These are phyloP conservation scores for Alviniconcha strummeri DNA, from an alignment of 2,888 invertebrate genomes.

Conservation along the genomic window DNA sequence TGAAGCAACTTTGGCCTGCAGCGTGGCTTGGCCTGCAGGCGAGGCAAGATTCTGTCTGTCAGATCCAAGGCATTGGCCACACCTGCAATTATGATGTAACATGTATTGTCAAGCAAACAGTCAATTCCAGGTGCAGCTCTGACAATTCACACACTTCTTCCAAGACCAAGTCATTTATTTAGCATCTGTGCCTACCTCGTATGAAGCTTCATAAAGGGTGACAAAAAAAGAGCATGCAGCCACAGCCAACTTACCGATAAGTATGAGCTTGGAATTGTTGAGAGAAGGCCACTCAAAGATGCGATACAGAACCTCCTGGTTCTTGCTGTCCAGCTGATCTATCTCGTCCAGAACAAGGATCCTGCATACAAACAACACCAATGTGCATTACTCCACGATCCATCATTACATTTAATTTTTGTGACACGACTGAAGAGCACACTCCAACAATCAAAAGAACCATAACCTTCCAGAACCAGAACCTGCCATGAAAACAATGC, in stretches of 20 bases:
- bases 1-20: conserved; percentile 81
- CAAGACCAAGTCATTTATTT: not conserved
- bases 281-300: conserved; percentile 94
- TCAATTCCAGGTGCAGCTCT: not conserved
- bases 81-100: conserved; percentile 57
- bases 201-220: too few species aligned
- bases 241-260: conserved; percentile 80
- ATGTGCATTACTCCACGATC: too few species aligned
- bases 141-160: not conserved
- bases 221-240: too few species aligned
- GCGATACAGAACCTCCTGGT: conserved; percentile 91
- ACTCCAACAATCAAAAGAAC: not conserved
- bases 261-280: conserved; percentile 81
- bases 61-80: conserved; percentile 97
- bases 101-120: not conserved
- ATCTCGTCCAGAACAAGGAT: conserved; percentile 94
- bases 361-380: conserved; percentile 49
- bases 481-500: too few species aligned
- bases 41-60: conserved; percentile 90
- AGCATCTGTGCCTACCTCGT: too few species aligned
- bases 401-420: not conserved
- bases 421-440: not conserved
- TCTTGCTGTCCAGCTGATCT: conserved; percentile 87
- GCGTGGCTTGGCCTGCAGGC: conserved; percentile 84
- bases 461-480: too few species aligned